Percentiles rank a stretch among this genome's conserved stretches.
phyloP scores from a whole-genome alignment of 2,113 vertebrate species.

The Leucopsar rothschildi region DNA sequence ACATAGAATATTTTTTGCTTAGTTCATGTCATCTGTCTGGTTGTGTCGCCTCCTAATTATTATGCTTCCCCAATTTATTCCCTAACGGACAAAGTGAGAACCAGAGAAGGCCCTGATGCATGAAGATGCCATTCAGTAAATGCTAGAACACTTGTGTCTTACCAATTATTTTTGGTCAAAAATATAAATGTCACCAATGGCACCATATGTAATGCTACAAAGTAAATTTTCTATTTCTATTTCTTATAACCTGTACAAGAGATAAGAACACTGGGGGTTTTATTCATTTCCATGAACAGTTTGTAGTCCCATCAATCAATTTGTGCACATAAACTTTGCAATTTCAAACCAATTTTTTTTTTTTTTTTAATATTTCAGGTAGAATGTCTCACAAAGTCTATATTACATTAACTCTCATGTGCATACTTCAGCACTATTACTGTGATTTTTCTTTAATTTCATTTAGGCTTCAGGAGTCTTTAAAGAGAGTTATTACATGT shows the following conservation, averaged over 20 bases:
- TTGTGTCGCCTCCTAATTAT: not conserved
- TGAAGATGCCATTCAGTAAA: not conserved
- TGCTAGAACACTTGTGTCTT: not conserved
- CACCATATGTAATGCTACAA: not conserved
- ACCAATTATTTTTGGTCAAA: not conserved
- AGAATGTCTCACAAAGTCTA: not conserved
- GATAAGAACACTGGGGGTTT: rapidly evolving
- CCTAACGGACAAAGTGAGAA: not conserved
- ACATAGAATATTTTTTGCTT: not conserved
- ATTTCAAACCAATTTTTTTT: not conserved
- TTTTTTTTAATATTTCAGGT: not conserved
- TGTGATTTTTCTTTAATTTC: not conserved
- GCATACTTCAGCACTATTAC: not conserved
- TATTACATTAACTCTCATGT: not conserved
- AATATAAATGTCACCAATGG: not conserved
- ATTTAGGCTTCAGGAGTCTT: not conserved
- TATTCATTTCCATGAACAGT: not conserved
- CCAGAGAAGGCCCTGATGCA: not conserved
- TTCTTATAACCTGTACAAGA: not conserved
- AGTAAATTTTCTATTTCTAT: not conserved
- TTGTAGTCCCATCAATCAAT: not conserved
- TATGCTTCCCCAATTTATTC: not conserved
- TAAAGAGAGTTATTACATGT: not conserved
- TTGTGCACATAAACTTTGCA: not conserved
- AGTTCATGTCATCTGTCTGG: not conserved